A percentile compares a stretch with the other conserved stretches of the same genome.
These are phyloP conservation scores for Falco punctatus DNA, from an alignment of 2,113 vertebrate species.

Conservation along the genomic window DNA sequence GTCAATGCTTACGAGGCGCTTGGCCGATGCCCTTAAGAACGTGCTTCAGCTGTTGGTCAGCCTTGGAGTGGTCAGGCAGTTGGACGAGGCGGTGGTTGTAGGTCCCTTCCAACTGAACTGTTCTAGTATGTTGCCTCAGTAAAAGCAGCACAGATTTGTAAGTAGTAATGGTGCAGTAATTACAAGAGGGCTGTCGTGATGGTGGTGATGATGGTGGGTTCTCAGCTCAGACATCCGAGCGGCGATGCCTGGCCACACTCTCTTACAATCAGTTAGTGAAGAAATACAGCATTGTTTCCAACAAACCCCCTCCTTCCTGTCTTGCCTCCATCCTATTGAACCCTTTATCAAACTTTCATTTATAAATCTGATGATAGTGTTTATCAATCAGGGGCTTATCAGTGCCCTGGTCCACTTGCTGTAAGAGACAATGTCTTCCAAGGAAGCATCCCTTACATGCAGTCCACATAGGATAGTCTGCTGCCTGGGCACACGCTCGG, in stretches of 20 bases:
- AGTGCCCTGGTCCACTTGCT: neutral
- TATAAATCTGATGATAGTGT: neutral
- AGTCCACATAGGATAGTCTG: neutral
- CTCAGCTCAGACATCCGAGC: too few relatives aligned
- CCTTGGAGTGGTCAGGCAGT: too few relatives aligned
- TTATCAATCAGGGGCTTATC: neutral
- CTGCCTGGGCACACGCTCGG: fast-evolving
- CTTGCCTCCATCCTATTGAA: neutral
- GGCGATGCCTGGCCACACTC: neutral
- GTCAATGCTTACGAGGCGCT: neutral
- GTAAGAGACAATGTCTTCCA: neutral
- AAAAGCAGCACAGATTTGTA: neutral
- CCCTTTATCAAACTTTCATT: neutral
- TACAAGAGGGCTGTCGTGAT: neutral
- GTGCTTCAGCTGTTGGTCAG: neutral
- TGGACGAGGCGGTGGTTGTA: too few relatives aligned
- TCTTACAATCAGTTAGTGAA: neutral
- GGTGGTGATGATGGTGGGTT: neutral
- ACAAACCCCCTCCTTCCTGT: neutral
- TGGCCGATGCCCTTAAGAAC: neutral
- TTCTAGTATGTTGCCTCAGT: neutral
- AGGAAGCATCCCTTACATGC: neutral
- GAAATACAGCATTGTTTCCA: neutral
- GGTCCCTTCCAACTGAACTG: neutral
- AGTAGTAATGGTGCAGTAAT: neutral